Evolutionary conservation across 1,140 invertebrate species (phyloP), one percentile per base, ranked within the genome.

Genomic region (Hylyphantes graminicola): DNA sequence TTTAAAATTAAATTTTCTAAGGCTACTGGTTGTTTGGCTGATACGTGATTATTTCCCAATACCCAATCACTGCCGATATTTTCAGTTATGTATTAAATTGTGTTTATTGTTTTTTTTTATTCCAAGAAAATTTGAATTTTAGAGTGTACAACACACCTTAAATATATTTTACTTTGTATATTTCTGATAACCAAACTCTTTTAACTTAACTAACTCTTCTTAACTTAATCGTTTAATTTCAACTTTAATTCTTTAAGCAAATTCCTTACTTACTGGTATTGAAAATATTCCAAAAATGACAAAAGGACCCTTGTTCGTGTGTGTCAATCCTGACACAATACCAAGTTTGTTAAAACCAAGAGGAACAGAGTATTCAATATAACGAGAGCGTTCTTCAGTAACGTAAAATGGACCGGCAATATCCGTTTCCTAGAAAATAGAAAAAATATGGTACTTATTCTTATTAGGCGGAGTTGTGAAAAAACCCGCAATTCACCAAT

Each of bases 391-490:
- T 21, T 55, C 15, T 7, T 70, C 64, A n/a, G 17, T 80, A 15
- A 80, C 70, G 13, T 70, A 80, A 17, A 68, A 55, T 12, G 77
- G 77, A 6, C 77, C 77, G n/a, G 77, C 59, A 7, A 80, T n/a
- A 51, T 80, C 77, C 3, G 64, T 50, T 19, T 70, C 54, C 77
- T 80, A 55, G 10, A 67, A 54, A 50, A 35, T n/a, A n/a, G n/a
- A n/a, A 55, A 76, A 51, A 11, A 53, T 1, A 9, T 57, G 4
- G 0, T 17, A 67, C 12, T 19, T 19, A 67, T 19, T 17, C 9
- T 19, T 67, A 12, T 35, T 35, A 35, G 35, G 35, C 5, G 5
- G 1, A 35, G 35, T 35, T 35, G 35, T 35, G 35, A 35, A 35
- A 35, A 35, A 35, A 35, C 1, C 1, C 35, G 35, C 35, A 5